These are phyloP conservation scores for Steinernema khuongi DNA, from an alignment of 1,140 invertebrate genomes.

Conservation along the genomic window DNA sequence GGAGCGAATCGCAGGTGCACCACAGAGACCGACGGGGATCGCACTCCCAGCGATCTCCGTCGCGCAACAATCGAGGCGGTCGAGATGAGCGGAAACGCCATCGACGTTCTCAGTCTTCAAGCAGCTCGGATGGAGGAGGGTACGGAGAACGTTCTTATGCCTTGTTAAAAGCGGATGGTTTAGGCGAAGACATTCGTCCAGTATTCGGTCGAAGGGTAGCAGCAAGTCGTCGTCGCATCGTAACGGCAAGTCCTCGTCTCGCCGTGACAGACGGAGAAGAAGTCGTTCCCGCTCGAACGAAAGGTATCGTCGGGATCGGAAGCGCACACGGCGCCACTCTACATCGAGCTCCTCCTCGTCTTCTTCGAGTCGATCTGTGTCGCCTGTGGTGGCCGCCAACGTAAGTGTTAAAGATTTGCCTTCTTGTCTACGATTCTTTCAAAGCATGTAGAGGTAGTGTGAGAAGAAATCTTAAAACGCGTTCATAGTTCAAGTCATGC, in stretches of 20 bases:
- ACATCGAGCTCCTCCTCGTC: neutral
- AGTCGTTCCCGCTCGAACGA: neutral
- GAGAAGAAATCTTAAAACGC: too few species aligned
- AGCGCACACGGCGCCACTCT: neutral
- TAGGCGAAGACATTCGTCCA: neutral
- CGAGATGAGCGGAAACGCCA: neutral
- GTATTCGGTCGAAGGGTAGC: too few species aligned
- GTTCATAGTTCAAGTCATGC: too few species aligned
- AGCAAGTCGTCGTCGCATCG: neutral
- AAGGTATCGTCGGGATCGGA: neutral
- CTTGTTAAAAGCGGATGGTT: too few species aligned
- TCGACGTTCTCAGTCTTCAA: neutral
- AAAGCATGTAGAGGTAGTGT: too few species aligned
- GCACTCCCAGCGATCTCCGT: neutral
- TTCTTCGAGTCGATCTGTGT: neutral
- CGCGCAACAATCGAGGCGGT: neutral
- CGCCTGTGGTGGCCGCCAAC: neutral
- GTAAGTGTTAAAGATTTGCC: neutral
- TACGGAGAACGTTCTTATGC: too few species aligned
- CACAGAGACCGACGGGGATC: neutral
- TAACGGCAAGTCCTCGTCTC: neutral
- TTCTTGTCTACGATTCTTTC: neutral
- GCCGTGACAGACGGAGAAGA: neutral
- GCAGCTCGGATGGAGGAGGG: too few species aligned
- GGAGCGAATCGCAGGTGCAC: neutral